A percentile compares a stretch with the other conserved stretches of the same genome.
Conservation (phyloP, 2,797 vertebrate species). For the Chelmon rostratus region DNA sequence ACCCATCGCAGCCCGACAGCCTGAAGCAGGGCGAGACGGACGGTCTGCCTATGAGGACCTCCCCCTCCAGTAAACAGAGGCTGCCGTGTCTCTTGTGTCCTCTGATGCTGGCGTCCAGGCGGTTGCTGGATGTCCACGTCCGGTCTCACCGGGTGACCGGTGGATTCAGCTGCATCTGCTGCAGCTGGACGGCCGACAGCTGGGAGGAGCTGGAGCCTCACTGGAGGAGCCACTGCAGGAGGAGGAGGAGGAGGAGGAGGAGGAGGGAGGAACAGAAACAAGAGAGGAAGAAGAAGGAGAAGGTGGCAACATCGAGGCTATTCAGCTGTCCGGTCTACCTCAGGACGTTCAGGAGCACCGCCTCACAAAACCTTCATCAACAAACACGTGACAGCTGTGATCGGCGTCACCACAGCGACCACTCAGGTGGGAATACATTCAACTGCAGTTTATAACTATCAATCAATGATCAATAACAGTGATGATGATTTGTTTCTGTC, state of each 20-base stretch:
- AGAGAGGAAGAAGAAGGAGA: conserved; percentile 9
- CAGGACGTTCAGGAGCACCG: neutral
- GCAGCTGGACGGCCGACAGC: conserved; percentile 55
- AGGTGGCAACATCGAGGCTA: fast-evolving
- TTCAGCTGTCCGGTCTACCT: neutral
- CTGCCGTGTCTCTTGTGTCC: conserved; percentile 62
- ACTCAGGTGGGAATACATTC: conserved; percentile 36
- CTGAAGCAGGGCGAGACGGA: neutral
- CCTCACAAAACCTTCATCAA: neutral
- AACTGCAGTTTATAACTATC: fast-evolving
- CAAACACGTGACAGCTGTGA: neutral
- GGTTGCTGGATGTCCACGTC: conserved; percentile 58
- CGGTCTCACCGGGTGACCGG: conserved; percentile 22
- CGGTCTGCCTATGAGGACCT: fast-evolving
- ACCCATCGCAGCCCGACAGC: fast-evolving
- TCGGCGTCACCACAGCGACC: conserved; percentile 12
- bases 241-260: conserved; percentile 13
- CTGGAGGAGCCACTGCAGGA: conserved; percentile 61
- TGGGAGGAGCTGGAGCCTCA: conserved; percentile 78
- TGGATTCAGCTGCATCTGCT: conserved; percentile 72
- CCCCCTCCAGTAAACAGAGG: neutral
- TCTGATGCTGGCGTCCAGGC: conserved; percentile 41
- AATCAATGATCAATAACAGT: neutral
- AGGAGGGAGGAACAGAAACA: neutral
- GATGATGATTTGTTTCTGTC: neutral